Base-by-base conservation (phyloP, 2,113 vertebrate species). In the Microtus pennsylvanicus region DNA sequence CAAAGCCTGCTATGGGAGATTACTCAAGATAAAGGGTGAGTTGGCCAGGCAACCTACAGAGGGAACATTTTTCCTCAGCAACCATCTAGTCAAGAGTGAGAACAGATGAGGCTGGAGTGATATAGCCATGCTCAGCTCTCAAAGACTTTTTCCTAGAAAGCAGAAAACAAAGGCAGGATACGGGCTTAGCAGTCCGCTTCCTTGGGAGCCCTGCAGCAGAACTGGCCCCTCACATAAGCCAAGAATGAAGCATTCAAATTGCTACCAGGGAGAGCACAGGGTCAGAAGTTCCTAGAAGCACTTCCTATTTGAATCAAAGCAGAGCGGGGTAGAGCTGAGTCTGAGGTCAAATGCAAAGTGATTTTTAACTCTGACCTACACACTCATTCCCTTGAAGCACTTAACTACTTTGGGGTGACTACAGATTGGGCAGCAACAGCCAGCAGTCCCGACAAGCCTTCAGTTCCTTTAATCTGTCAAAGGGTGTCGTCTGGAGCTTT, bases 81-180 rank as follows among this genome's bases (percentile, higher is more conserved):
- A 58, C 22, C 50, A 63, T 26, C 11, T 38, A 38, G 22, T 74
- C 65, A 69, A 63, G 47, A 67, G 3, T 8, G 6, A 67, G 35
- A 77, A 72, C 16, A 58, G 61, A 61, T 13, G 12, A 91, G 74
- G 67, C 21, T 22, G 22, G 28, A 70, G n/a, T 14, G 12, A 72
- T 30, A 69, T 33, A 75, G 67, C 21, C 38, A 52, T 4, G 17
- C 17, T 88, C 74, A 19, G 76, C 80, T 93, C 82, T 96, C 97
- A 72, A 89, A 93, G 95, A 87, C 55, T 50, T 91, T 96, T 97
- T 97, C 97, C 97, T 97, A 83, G 95, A 98, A 96, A 95, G 95
- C 95, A 52, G 85, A 97, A 89, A 89, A 97, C 94, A 96, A 96
- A 97, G 87, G 63, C 96, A 96, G 96, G 95, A 96, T 87, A 87